phyloP scores from a whole-genome alignment of 2,113 vertebrate species.

The Neolamprologus modestus region DNA sequence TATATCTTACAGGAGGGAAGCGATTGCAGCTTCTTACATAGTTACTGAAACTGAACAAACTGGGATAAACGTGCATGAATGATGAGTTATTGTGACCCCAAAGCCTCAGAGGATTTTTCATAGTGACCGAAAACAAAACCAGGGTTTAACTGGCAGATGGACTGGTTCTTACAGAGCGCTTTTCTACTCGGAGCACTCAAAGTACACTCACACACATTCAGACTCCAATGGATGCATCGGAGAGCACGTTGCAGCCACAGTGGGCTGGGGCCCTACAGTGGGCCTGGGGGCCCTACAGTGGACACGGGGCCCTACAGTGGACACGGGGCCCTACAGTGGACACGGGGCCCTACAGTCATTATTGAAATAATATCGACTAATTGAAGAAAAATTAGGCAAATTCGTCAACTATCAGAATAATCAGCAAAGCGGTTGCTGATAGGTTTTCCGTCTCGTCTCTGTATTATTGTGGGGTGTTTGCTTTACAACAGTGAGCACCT shows the following conservation, averaged over 20 bases:
- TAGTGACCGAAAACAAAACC: too few relatives aligned
- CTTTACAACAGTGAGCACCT: neutral
- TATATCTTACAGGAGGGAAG: neutral
- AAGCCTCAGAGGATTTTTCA: too few relatives aligned
- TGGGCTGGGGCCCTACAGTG: too few relatives aligned
- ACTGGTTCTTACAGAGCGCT: too few relatives aligned
- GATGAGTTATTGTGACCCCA: too few relatives aligned
- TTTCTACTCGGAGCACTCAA: neutral
- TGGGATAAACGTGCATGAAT: too few relatives aligned
- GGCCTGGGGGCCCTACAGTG: too few relatives aligned
- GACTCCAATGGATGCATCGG: rapidly evolving
- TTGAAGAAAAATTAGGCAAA: neutral
- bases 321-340: rapidly evolving
- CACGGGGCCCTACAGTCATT: neutral
- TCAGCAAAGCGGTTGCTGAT: neutral
- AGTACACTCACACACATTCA: neutral
- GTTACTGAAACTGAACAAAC: too few relatives aligned
- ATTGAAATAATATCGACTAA: neutral
- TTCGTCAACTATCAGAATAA: neutral
- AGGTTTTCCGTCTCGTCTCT: neutral
- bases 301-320: rapidly evolving
- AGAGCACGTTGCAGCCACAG: neutral
- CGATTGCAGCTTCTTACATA: too few relatives aligned
- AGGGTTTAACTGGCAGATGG: too few relatives aligned
- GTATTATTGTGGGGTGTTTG: neutral